Percentiles rank a stretch among this genome's conserved stretches.
These are phyloP conservation scores for Phrynosoma blainvillii DNA, from an alignment of 2,113 vertebrate genomes.

Conservation along the genomic window DNA sequence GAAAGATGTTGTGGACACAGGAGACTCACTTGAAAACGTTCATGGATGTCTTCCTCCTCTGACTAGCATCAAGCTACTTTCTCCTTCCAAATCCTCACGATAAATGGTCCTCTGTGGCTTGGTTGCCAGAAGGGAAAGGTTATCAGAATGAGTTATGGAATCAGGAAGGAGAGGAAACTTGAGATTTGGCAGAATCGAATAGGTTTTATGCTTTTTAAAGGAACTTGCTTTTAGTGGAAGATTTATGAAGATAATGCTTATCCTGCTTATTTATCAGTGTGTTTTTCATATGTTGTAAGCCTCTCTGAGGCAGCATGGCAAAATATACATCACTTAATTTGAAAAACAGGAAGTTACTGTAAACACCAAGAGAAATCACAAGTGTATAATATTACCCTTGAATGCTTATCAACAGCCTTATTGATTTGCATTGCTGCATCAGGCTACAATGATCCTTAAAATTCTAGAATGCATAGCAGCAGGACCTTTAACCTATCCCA, in stretches of 20 bases:
- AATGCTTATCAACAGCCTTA: background rate
- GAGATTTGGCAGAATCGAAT: too few relatives aligned
- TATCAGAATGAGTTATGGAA: background rate
- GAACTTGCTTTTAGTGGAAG: background rate
- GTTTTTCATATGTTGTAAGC: background rate
- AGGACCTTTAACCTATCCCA: constrained; percentile 38
- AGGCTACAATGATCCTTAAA: background rate
- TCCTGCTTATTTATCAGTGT: background rate
- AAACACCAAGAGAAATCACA: background rate
- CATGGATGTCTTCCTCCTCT: background rate
- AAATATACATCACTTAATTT: background rate
- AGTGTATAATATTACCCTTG: background rate
- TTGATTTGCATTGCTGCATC: constrained; percentile 11
- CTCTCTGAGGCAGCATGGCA: background rate
- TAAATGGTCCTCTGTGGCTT: background rate
- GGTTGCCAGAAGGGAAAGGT: background rate
- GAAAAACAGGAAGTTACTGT: background rate
- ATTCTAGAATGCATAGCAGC: constrained; percentile 30
- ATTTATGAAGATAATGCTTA: background rate
- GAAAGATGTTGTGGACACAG: background rate
- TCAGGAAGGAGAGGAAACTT: background rate
- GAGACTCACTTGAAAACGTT: background rate
- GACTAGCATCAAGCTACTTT: background rate
- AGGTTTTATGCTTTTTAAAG: background rate
- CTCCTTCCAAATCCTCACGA: background rate